Evolutionary conservation across 2,113 vertebrate species (phyloP).

Genomic region (Rhynchomys soricoides): DNA sequence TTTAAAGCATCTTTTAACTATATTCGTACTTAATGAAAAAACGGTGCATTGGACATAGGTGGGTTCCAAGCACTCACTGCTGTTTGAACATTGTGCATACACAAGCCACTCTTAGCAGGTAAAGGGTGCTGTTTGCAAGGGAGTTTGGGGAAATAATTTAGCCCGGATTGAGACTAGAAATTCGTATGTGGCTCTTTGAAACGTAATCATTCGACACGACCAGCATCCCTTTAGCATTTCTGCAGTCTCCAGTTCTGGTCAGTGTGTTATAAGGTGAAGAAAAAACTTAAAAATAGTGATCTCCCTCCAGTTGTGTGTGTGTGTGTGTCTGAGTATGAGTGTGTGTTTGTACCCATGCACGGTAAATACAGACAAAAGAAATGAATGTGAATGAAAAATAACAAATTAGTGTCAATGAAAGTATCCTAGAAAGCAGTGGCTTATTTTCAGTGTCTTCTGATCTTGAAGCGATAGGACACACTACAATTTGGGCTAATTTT

Average conservation of each 20-base stretch:
- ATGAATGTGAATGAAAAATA: not conserved
- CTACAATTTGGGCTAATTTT: not conserved
- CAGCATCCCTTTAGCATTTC: not conserved
- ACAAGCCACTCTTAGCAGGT: not conserved
- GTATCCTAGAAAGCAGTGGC: not conserved
- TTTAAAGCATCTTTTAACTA: slow-evolving; percentile 38
- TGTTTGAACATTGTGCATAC: not conserved
- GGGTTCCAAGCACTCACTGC: not conserved
- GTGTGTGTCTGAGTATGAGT: not conserved
- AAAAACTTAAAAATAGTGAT: not conserved
- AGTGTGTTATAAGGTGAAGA: not conserved
- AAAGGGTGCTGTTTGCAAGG: slow-evolving; percentile 30
- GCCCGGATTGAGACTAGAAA: not conserved
- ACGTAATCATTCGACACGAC: not conserved
- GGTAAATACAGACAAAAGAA: not conserved
- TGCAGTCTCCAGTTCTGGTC: not conserved
- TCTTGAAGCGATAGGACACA: not conserved
- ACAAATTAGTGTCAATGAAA: not conserved
- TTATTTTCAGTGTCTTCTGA: slow-evolving; percentile 12
- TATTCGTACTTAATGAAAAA: slow-evolving; percentile 32
- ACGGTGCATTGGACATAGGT: not conserved
- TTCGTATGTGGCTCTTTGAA: slow-evolving; percentile 29
- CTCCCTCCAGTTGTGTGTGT: not conserved
- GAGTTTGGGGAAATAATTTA: not conserved
- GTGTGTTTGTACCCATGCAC: not conserved